These are phyloP conservation scores for Mayetiola destructor DNA, from an alignment of 2,888 invertebrate genomes.

Conservation along the genomic window DNA sequence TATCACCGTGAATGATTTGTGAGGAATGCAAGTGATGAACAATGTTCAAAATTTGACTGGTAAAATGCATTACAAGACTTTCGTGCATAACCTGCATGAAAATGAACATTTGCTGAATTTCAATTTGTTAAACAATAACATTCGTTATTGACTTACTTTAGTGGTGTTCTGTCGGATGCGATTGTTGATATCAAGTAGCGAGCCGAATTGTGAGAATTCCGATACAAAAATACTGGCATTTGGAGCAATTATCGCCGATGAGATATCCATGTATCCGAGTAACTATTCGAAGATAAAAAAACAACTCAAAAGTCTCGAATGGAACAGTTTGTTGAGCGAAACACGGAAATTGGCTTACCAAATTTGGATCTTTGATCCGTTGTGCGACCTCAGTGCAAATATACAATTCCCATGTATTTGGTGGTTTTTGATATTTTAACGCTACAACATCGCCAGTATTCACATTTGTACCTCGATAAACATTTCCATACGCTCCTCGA, in stretches of 20 bases:
- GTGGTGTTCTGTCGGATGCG: slow-evolving; percentile 57
- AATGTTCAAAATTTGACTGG: slow-evolving; percentile 72
- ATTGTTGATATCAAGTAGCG: slow-evolving; percentile 68
- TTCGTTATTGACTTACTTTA: slow-evolving; percentile 30
- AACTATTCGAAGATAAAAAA: slow-evolving; percentile 37
- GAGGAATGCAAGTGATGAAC: slow-evolving; percentile 73
- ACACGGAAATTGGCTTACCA: slow-evolving; percentile 36
- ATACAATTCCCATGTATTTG: slow-evolving; percentile 89
- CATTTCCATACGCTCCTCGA: slow-evolving; percentile 76
- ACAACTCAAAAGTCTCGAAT: not conserved
- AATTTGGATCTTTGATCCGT: slow-evolving; percentile 45
- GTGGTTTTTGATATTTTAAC: slow-evolving; percentile 76
- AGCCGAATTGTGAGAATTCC: slow-evolving; percentile 70
- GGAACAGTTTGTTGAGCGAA: too few relatives aligned
- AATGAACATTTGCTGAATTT: slow-evolving; percentile 4
- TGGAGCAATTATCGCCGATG: slow-evolving; percentile 60
- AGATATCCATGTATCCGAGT: slow-evolving; percentile 67
- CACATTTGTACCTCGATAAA: slow-evolving; percentile 40
- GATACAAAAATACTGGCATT: slow-evolving; percentile 76
- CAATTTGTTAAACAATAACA: not conserved
- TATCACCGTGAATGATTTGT: slow-evolving; percentile 85
- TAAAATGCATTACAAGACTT: slow-evolving; percentile 61
- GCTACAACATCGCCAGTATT: slow-evolving; percentile 41
- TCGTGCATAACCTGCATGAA: slow-evolving; percentile 45
- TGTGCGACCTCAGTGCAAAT: slow-evolving; percentile 69